Percentiles rank a stretch among this genome's conserved stretches.
Conservation (phyloP, 2,113 vertebrate species). For the Hemicordylus capensis region DNA sequence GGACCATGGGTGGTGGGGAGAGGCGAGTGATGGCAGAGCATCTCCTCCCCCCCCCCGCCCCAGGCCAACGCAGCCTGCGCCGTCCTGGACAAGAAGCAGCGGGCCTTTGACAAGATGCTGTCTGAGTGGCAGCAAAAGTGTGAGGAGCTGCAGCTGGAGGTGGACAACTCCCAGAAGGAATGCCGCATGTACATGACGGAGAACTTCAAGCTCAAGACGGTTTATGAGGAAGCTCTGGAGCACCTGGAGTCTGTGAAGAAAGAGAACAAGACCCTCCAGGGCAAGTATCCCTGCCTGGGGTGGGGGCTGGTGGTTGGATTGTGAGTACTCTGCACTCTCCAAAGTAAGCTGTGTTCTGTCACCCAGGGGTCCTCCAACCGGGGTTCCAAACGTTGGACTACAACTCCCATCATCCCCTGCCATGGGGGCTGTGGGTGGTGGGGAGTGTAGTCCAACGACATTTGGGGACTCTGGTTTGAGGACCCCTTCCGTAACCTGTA, state of each 20-base stretch:
- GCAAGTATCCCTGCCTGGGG: conserved; percentile 28
- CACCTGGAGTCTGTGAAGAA: conserved; percentile 71
- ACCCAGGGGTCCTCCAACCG: no score
- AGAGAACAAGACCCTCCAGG: conserved; percentile 75
- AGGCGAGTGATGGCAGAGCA: no score
- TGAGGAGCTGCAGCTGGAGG: conserved; percentile 75
- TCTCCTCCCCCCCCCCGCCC: conserved; percentile 36
- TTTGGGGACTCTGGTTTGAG: no score
- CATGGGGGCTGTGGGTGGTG: no score
- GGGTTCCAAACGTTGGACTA: no score
- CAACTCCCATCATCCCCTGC: no score
- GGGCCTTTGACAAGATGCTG: conserved; percentile 76
- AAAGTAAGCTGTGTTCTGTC: no score
- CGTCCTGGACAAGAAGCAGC: conserved; percentile 78
- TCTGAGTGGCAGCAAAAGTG: conserved; percentile 75
- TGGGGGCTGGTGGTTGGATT: neutral
- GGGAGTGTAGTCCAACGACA: no score
- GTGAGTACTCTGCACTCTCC: no score
- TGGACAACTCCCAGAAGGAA: conserved; percentile 76
- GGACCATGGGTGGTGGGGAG: neutral
- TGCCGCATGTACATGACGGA: conserved; percentile 71
- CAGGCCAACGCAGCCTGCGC: conserved; percentile 76
- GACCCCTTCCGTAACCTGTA: no score
- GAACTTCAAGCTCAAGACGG: conserved; percentile 76
- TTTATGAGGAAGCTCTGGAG: conserved; percentile 73